Conservation (phyloP, 2,797 vertebrate species). For the Rhodeus uyekii region DNA sequence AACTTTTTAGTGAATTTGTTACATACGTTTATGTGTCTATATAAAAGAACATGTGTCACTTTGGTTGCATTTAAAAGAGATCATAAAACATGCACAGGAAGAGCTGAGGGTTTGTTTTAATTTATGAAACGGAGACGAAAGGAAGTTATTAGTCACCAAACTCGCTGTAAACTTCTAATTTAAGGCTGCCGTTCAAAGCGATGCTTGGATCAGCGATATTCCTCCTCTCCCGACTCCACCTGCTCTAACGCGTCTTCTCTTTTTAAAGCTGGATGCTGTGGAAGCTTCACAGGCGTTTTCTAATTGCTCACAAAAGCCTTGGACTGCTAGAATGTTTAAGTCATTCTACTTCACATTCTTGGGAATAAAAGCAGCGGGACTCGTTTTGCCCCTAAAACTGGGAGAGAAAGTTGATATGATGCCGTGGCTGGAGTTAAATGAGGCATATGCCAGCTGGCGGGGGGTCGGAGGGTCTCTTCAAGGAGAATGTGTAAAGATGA, state of each 20-base stretch:
- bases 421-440: constrained; percentile 35
- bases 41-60: constrained; percentile 30
- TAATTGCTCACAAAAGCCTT: constrained; percentile 54
- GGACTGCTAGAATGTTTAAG: constrained; percentile 78
- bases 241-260: not conserved
- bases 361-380: constrained; percentile 60
- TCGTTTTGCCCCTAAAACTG: constrained; percentile 19
- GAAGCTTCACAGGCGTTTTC: constrained; percentile 18
- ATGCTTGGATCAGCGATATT: not conserved
- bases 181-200: not conserved
- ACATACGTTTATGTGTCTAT: constrained; percentile 68
- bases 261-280: not conserved
- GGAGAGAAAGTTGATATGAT: constrained; percentile 58
- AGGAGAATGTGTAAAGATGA: constrained; percentile 71
- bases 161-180: constrained; percentile 17
- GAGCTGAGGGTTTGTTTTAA: constrained; percentile 25
- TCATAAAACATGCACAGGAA: constrained; percentile 40
- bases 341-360: constrained; percentile 74
- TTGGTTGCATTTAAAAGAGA: constrained; percentile 9
- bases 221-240: constrained; percentile 14
- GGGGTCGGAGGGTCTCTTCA: constrained; percentile 69
- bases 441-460: constrained; percentile 67
- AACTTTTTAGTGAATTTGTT: not conserved
- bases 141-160: constrained; percentile 25
- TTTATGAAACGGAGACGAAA: not conserved